A percentile compares a stretch with the other conserved stretches of the same genome.
Evolutionary conservation across 2,797 vertebrate species (phyloP).

Genomic region (Erpetoichthys calabaricus): DNA sequence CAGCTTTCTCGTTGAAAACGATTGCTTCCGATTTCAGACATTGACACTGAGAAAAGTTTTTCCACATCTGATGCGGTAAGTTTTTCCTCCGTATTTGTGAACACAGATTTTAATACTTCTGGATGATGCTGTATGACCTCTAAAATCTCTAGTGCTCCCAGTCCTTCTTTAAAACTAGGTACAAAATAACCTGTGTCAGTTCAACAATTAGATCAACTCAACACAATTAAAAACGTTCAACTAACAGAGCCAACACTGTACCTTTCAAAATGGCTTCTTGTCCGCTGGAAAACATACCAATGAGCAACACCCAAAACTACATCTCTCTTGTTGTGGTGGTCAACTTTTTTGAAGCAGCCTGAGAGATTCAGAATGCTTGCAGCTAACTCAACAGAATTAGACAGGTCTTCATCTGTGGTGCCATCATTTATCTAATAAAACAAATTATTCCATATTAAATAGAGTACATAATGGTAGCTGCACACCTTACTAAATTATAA

Average conservation of each 20-base stretch:
- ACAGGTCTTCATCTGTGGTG: conserved; percentile 11
- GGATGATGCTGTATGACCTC: conserved; percentile 6
- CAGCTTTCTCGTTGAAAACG: conserved; percentile 4
- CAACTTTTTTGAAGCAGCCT: conserved; percentile 13
- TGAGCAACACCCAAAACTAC: conserved; percentile 11
- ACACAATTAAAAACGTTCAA: too few relatives aligned
- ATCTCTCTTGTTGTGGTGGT: conserved; percentile 13
- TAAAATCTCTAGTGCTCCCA: conserved; percentile 12
- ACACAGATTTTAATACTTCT: conserved; percentile 10
- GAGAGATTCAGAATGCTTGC: conserved; percentile 17
- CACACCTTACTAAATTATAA: too few relatives aligned
- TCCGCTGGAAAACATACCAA: conserved; percentile 24
- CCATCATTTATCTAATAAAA: conserved; percentile 14
- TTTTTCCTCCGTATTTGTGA: conserved; percentile 5
- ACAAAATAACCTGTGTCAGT: too few relatives aligned
- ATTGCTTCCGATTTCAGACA: conserved; percentile 14
- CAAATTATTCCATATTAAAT: too few relatives aligned
- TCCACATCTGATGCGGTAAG: conserved; percentile 9
- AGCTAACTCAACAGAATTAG: conserved; percentile 13
- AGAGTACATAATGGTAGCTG: too few relatives aligned
- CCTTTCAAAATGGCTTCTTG: conserved; percentile 21
- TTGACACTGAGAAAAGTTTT: conserved; percentile 10
- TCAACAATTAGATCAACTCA: too few relatives aligned
- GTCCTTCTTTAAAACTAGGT: too few relatives aligned
- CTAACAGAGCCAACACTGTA: conserved; percentile 12